phyloP scores from a whole-genome alignment of 1,140 invertebrate species.

The Zaprionus nigranus region DNA sequence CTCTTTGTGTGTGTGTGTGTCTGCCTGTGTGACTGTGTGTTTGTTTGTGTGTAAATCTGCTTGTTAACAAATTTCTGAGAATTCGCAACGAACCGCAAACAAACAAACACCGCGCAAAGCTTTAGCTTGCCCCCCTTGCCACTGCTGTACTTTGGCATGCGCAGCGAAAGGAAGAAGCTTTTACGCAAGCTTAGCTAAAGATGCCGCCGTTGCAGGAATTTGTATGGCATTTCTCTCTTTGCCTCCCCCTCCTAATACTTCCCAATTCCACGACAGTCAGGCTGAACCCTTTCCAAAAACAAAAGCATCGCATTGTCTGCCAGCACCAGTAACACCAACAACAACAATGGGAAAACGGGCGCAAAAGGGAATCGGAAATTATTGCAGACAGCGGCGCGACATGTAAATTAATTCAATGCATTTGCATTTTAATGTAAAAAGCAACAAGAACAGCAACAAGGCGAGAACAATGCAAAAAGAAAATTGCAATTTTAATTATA shows the following conservation, averaged over 20 bases:
- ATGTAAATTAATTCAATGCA: conserved; percentile 76
- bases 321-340: conserved; percentile 13
- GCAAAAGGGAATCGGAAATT: conserved; percentile 27
- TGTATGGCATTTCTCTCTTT: conserved; percentile 70
- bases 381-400: conserved; percentile 55
- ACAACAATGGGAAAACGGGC: conserved; percentile 9
- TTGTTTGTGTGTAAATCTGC: conserved; percentile 77
- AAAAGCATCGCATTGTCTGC: conserved; percentile 50
- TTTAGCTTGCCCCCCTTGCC: background rate
- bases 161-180: conserved; percentile 67
- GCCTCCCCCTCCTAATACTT: background rate
- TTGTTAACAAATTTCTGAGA: conserved; percentile 76
- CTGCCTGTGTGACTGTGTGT: conserved; percentile 33
- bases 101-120: conserved; percentile 51
- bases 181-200: conserved; percentile 65
- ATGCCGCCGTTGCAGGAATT: conserved; percentile 54
- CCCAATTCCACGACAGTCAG: background rate
- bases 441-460: conserved; percentile 9
- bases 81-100: conserved; percentile 54
- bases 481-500: conserved; percentile 73
- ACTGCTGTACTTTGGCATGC: conserved; percentile 56
- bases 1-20: background rate
- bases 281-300: conserved; percentile 26
- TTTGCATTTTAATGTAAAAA: conserved; percentile 73
- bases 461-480: conserved; percentile 35